Conservation (phyloP, 2,113 vertebrate genomes). For the Hyaena hyaena region DNA sequence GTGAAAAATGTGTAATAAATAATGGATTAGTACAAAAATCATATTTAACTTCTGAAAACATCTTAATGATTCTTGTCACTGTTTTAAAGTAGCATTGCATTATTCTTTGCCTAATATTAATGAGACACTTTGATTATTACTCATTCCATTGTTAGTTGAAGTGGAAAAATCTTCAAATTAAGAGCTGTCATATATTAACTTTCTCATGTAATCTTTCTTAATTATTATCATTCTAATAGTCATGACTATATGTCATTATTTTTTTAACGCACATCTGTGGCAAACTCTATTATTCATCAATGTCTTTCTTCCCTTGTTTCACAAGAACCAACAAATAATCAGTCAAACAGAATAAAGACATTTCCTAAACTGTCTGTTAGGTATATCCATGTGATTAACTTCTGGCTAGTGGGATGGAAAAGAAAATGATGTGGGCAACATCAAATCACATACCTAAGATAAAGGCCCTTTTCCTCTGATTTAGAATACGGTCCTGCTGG, state of each 20-base stretch:
- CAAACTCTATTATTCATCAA: background rate
- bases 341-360: background rate
- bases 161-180: constrained; percentile 1
- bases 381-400: background rate
- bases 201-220: background rate
- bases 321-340: background rate
- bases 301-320: background rate
- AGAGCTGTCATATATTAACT: background rate
- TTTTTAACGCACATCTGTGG: background rate
- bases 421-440: background rate
- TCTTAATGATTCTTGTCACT: background rate
- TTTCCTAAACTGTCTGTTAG: background rate
- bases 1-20: background rate
- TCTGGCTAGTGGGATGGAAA: background rate
- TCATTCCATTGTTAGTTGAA: background rate
- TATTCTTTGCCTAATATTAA: background rate
- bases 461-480: background rate
- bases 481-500: background rate
- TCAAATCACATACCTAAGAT: background rate
- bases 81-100: background rate
- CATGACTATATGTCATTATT: background rate
- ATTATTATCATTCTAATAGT: background rate
- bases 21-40: background rate
- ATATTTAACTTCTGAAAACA: background rate
- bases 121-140: background rate